phyloP scores from a whole-genome alignment of 2,888 invertebrate species.

The Dryomyza anilis region DNA sequence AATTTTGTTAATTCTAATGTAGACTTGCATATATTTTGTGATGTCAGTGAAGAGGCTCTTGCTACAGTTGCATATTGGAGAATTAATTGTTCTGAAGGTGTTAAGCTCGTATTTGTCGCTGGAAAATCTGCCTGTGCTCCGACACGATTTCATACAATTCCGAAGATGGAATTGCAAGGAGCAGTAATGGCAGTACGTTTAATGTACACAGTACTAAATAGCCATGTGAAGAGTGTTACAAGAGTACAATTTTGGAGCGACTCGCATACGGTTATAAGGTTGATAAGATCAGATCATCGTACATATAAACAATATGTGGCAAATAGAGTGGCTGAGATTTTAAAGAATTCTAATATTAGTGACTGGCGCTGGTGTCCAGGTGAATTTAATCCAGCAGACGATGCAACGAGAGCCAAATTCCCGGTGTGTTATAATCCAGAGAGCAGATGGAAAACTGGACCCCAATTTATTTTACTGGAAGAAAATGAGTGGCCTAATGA shows the following conservation, averaged over 20 bases:
- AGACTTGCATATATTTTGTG: neutral
- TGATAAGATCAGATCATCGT: too few species aligned
- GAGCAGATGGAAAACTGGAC: slow-evolving; percentile 4
- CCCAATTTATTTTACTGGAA: neutral
- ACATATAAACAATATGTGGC: too few species aligned
- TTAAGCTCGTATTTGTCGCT: neutral
- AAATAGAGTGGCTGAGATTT: too few species aligned
- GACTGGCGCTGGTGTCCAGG: too few species aligned
- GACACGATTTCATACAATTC: too few species aligned
- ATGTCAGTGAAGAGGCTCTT: neutral
- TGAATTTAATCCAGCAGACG: too few species aligned
- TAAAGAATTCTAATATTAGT: too few species aligned
- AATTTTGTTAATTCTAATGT: too few species aligned
- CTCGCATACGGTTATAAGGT: neutral
- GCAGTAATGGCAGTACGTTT: neutral
- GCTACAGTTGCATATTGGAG: neutral
- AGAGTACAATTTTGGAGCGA: neutral
- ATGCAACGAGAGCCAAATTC: too few species aligned
- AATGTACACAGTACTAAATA: neutral
- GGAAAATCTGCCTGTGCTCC: neutral
- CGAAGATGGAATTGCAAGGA: neutral
- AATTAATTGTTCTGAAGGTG: neutral
- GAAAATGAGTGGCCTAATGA: neutral
- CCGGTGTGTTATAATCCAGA: too few species aligned
- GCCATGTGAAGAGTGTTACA: neutral